Percentiles rank a stretch among this genome's conserved stretches.
Conservation (phyloP, 2,797 vertebrate species). For the Benthosema pterotum region DNA sequence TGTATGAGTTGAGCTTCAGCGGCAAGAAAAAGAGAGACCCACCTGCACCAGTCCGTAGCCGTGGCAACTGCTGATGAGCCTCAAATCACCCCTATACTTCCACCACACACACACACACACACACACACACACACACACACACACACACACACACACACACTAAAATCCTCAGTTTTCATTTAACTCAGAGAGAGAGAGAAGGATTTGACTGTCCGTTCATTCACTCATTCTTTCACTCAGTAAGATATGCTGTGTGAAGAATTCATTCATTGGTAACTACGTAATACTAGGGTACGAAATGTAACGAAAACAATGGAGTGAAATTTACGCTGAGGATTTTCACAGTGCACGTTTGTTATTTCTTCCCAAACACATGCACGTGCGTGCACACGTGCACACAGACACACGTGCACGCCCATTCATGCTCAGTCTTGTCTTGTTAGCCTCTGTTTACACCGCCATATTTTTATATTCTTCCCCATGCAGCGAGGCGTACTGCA, state of each 20-base stretch:
- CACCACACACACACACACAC: not conserved
- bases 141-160: not conserved
- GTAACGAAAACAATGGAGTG: no score
- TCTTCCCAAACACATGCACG: not conserved
- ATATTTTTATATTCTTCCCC: conserved; percentile 8
- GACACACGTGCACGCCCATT: not conserved
- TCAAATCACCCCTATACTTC: conserved; percentile 1
- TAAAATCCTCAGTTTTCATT: no score
- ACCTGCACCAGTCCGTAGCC: conserved; percentile 26
- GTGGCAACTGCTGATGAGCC: conserved; percentile 10
- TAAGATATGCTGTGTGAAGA: no score
- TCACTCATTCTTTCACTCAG: no score
- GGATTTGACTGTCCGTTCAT: no score
- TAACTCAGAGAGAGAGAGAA: no score
- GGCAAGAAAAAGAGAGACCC: conserved; percentile 16
- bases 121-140: not conserved
- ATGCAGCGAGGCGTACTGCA: conserved; percentile 44
- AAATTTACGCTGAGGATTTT: no score
- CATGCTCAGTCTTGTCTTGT: conserved; percentile 7
- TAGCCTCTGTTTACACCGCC: conserved; percentile 38
- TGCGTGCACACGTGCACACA: not conserved
- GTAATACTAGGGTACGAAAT: no score
- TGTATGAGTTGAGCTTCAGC: not conserved
- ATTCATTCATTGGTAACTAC: no score
- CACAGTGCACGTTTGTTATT: no score